A percentile compares a stretch with the other conserved stretches of the same genome.
These are phyloP conservation scores for Odontamblyopus lacepedii DNA, from an alignment of 2,797 vertebrate species.

Conservation along the genomic window DNA sequence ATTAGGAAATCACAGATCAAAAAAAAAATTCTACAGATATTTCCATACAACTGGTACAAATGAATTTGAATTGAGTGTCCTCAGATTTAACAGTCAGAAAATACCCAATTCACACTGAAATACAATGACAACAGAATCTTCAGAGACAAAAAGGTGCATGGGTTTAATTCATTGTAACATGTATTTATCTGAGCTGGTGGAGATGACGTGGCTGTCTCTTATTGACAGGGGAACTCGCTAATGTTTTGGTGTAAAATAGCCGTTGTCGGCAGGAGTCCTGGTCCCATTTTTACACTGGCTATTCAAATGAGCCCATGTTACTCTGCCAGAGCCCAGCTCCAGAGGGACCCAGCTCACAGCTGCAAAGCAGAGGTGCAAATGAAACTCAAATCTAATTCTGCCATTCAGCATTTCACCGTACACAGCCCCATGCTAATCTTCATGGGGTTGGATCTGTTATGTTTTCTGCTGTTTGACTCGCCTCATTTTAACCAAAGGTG, in stretches of 20 bases:
- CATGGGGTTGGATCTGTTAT: slow-evolving; percentile 7
- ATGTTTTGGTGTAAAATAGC: slow-evolving; percentile 52
- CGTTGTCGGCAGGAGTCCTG: slow-evolving; percentile 64
- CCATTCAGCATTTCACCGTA: slow-evolving; percentile 16
- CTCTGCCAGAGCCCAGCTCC: slow-evolving; percentile 60
- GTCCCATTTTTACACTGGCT: slow-evolving; percentile 73
- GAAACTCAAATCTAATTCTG: slow-evolving; percentile 42
- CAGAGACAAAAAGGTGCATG: background rate
- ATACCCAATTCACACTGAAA: background rate
- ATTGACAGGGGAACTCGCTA: slow-evolving; percentile 70
- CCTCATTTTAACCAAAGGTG: background rate
- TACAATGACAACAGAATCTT: background rate
- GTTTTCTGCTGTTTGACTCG: background rate
- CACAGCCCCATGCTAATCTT: slow-evolving; percentile 27
- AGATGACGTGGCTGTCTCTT: slow-evolving; percentile 74
- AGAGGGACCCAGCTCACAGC: slow-evolving; percentile 68
- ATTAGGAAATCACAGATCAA: too few relatives aligned
- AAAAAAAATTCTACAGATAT: background rate
- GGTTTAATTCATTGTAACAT: background rate
- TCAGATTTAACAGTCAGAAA: background rate
- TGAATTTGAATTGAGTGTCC: too few relatives aligned
- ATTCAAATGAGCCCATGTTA: slow-evolving; percentile 76
- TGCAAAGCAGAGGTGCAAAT: slow-evolving; percentile 81
- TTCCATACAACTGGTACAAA: background rate
- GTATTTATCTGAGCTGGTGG: background rate